Percentiles rank a stretch among this genome's conserved stretches.
These are phyloP conservation scores for Cebus imitator DNA, from an alignment of 2,113 vertebrate species.

Conservation along the genomic window DNA sequence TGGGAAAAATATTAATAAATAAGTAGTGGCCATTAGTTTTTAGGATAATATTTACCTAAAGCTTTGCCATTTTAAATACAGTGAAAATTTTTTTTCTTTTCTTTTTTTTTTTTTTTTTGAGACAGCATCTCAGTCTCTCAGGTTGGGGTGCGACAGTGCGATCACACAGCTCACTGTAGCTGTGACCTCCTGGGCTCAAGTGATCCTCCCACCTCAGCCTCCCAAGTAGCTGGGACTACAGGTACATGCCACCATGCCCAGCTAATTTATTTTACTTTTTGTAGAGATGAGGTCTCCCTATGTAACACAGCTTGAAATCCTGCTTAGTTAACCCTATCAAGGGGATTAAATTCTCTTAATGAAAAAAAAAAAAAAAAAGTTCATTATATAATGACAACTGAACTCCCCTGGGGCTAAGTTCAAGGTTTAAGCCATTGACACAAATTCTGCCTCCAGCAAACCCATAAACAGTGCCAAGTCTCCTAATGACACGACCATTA, in stretches of 20 bases:
- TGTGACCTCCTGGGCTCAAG: no score
- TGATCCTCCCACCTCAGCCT: no score
- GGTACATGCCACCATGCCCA: no score
- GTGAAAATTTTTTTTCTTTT: neutral
- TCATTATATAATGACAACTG: neutral
- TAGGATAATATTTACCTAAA: constrained; percentile 10
- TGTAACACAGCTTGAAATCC: neutral
- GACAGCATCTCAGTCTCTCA: no score
- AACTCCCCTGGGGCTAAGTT: neutral
- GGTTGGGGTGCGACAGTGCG: no score
- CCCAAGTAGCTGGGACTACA: no score
- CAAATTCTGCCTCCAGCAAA: neutral
- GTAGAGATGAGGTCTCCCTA: no score
- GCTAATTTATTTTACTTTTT: no score
- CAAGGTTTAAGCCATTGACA: neutral
- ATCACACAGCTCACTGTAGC: no score
- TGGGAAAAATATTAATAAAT: neutral
- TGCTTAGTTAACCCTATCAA: neutral
- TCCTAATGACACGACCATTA: neutral
- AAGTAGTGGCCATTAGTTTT: neutral
- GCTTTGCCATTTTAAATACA: neutral
- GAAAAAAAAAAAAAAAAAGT: neutral
- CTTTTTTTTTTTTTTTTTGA: no score
- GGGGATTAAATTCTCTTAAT: neutral
- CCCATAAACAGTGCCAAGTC: neutral